phyloP scores from a whole-genome alignment of 2,888 invertebrate genomes.

The Clitarchus hookeri region DNA sequence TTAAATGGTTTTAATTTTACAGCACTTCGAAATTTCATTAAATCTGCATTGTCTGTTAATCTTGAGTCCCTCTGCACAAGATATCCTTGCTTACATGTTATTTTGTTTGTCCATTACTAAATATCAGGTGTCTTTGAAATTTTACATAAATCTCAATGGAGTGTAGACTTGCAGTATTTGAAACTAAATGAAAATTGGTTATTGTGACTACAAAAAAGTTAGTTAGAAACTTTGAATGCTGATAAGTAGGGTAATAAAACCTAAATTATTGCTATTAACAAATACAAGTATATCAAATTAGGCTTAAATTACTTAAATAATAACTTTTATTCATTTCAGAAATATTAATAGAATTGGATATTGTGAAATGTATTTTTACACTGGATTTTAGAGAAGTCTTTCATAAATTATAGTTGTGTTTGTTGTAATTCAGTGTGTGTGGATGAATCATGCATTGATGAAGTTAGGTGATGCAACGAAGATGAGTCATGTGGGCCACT shows the following conservation, averaged over 20 bases:
- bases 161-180: neutral
- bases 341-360: neutral
- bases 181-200: neutral
- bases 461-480: neutral
- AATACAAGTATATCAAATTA: neutral
- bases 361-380: neutral
- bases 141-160: too few relatives aligned
- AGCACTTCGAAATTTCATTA: too few relatives aligned
- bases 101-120: too few relatives aligned
- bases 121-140: too few relatives aligned
- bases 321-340: neutral
- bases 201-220: neutral
- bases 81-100: too few relatives aligned
- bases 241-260: neutral
- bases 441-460: neutral
- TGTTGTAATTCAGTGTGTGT: neutral
- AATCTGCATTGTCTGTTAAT: too few relatives aligned
- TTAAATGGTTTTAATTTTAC: too few relatives aligned
- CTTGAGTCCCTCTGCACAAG: too few relatives aligned
- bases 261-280: neutral
- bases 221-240: neutral
- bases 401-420: too few relatives aligned
- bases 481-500: neutral
- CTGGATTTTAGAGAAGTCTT: neutral
- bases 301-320: neutral